phyloP scores from a whole-genome alignment of 2,797 vertebrate genomes.

The Parotocinclus haroldoi region DNA sequence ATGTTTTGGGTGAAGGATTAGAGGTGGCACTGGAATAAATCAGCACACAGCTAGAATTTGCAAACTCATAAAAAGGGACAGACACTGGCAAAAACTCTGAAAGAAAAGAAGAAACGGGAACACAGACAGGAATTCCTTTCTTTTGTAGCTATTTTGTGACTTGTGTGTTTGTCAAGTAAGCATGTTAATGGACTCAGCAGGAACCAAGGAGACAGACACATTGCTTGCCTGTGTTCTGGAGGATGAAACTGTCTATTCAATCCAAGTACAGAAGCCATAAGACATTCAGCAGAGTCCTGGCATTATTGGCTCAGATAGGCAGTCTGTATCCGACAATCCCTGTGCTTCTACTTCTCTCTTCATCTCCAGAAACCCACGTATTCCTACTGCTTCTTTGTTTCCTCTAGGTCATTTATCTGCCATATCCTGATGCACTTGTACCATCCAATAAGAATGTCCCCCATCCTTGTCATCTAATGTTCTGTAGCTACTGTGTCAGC shows the following conservation, averaged over 20 bases:
- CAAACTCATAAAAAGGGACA: constrained; percentile 34
- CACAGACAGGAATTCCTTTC: constrained; percentile 54
- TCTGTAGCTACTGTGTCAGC: too few species aligned
- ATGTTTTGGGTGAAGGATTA: constrained; percentile 41
- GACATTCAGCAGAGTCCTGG: constrained; percentile 6
- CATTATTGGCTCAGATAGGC: constrained; percentile 14
- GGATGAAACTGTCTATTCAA: constrained; percentile 19
- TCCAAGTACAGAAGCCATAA: constrained; percentile 5
- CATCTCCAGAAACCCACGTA: neutral
- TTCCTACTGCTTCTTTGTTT: constrained; percentile 1
- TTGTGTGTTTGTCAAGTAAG: constrained; percentile 56
- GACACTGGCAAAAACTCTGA: constrained; percentile 20
- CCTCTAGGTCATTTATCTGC: too few species aligned
- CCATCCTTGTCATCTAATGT: too few species aligned
- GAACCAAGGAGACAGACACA: constrained; percentile 24
- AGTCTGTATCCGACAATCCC: constrained; percentile 7
- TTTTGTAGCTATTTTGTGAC: constrained; percentile 65
- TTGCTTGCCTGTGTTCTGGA: constrained; percentile 26
- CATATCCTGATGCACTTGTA: too few species aligned
- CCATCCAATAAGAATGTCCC: too few species aligned
- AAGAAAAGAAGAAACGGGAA: neutral
- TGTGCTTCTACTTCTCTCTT: neutral
- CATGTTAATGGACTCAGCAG: constrained; percentile 45
- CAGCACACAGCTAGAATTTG: constrained; percentile 36
- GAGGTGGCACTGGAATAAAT: constrained; percentile 38